Percentiles rank a stretch among this genome's conserved stretches.
Evolutionary conservation across 1,140 invertebrate genomes (phyloP).

Genomic region (Meloidogyne exigua): DNA sequence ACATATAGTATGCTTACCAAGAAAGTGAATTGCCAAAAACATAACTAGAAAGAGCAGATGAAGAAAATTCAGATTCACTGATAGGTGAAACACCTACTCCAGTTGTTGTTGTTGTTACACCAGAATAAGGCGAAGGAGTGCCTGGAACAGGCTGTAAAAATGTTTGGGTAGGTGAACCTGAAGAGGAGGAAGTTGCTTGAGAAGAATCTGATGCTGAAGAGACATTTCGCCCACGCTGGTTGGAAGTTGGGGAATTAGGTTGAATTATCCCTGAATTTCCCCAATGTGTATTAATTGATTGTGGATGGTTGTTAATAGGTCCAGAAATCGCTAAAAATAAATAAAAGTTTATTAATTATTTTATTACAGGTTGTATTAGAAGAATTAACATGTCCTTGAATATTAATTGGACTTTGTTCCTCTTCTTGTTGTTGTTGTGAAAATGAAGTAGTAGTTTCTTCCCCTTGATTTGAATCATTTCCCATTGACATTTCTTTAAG

Average conservation of each 20-base stretch:
- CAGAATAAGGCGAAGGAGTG: neutral
- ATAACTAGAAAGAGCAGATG: constrained; percentile 22
- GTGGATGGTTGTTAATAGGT: neutral
- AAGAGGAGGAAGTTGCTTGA: constrained; percentile 3
- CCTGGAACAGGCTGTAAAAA: constrained; percentile 11
- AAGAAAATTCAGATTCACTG: constrained; percentile 14
- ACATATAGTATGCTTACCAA: neutral
- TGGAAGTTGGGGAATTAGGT: neutral
- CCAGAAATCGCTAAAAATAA: neutral
- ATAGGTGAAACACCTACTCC: neutral
- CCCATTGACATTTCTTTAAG: constrained; percentile 15
- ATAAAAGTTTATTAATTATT: neutral
- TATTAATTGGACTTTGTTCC: neutral
- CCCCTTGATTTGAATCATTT: neutral
- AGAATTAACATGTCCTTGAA: neutral
- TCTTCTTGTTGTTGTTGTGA: constrained; percentile 3
- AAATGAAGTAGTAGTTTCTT: neutral
- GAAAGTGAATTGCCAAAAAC: constrained; percentile 15
- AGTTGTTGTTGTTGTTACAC: too few species aligned
- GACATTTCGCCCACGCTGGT: constrained; percentile 13
- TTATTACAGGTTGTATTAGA: neutral
- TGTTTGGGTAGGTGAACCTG: neutral
- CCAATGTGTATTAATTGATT: neutral
- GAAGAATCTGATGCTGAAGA: constrained; percentile 5
- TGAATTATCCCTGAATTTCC: neutral